phyloP scores from a whole-genome alignment of 2,797 vertebrate genomes.

The Orestias chungarensis region DNA sequence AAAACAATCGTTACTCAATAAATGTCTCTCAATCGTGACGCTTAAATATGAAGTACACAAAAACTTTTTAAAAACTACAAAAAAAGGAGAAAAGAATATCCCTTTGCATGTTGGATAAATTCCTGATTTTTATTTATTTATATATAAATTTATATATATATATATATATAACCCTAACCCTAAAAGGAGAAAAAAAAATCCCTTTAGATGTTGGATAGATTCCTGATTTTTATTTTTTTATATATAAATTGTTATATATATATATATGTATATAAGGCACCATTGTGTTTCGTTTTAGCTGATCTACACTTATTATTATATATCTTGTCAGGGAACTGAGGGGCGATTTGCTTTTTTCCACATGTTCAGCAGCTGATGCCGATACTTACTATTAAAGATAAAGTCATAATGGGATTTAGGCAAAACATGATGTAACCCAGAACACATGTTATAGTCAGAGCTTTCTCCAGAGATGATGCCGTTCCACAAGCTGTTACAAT shows the following conservation, averaged over 20 bases:
- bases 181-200: no score
- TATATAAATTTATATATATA: no score
- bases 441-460: slow-evolving; percentile 71
- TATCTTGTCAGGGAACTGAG: neutral
- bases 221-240: no score
- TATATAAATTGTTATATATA: no score
- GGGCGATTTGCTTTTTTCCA: neutral
- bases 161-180: no score
- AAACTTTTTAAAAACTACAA: no score
- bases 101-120: no score
- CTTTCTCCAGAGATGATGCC: slow-evolving; percentile 66
- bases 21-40: no score
- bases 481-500: slow-evolving; percentile 47
- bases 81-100: no score
- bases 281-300: neutral
- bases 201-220: no score
- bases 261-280: no score
- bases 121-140: no score
- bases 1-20: neutral
- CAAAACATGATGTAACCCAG: slow-evolving; percentile 87
- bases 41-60: neutral
- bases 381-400: slow-evolving; percentile 87
- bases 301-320: neutral
- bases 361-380: slow-evolving; percentile 78
- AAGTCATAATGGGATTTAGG: slow-evolving; percentile 88